Base-by-base conservation (phyloP, 2,113 vertebrate species). In the Oncorhynchus gorbuscha region DNA sequence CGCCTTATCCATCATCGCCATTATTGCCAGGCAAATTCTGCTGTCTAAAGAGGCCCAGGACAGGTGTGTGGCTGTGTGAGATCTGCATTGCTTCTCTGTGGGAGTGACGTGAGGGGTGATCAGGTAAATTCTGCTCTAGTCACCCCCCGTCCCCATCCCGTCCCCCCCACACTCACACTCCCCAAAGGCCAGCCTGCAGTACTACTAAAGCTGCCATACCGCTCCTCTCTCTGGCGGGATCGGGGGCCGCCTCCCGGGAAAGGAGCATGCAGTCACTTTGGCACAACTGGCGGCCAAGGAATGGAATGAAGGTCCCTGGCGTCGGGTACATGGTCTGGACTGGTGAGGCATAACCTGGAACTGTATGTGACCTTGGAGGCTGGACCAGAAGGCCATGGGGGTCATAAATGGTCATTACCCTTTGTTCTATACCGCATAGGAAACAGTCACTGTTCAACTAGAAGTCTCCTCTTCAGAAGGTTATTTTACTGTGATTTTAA, bases 1-100 rank as follows among this genome's bases (percentile, higher is more conserved):
- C 68, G 87, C 59, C 59, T 22, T 77, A 73, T 89, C 83, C 78
- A 71, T 85, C 79, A 85, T 73, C 16, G 16, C 30, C 84, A 72
- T 82, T 70, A 73, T 83, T 83, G 86, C 77, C 58, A 77, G 71
- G 67, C 77, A 81, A 83, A 77, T 83, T 71, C 68, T 69, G 61
- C 12, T 74, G 76, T 77, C 68, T 77, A 61, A 78, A 84, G 69
- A 58, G 55, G 64, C 51, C 14, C 14, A 55, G 83, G 85, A 75
- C 76, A 80, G 58, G 78, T 81, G 75, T 79, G 64, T n/a, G 75
- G 68, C 12, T 74, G 26, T 28, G 64, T 58, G 26, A 16, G 22
- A 22, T 39, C 11, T 70, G 62, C 62, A 14, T 64, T 75, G 58
- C 55, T 80, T 62, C 75, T 69, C 72, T 74, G 18, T 78, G 64